Conservation (phyloP, 2,888 invertebrate species). For the Meghimatium bilineatum region DNA sequence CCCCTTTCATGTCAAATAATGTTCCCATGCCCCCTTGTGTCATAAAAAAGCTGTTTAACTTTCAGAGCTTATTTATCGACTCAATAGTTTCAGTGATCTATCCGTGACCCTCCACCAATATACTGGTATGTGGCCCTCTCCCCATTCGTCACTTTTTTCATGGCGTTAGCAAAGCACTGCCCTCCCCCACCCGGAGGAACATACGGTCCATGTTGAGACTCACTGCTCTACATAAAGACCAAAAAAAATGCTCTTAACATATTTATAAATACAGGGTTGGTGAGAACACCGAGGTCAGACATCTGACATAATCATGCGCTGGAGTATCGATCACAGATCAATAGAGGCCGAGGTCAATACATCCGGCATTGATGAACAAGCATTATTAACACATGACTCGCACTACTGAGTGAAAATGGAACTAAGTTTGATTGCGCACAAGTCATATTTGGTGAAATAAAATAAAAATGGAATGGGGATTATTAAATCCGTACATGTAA, state of each 20-base stretch:
- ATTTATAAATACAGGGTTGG: background rate
- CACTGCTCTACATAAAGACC: background rate
- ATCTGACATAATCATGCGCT: background rate
- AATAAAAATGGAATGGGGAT: background rate
- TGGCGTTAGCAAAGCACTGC: too few relatives aligned
- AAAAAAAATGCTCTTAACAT: too few relatives aligned
- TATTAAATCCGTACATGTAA: background rate
- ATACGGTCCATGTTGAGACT: too few relatives aligned
- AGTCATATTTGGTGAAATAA: background rate
- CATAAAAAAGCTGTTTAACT: too few relatives aligned
- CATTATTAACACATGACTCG: conserved; percentile 1
- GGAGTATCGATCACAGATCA: conserved; percentile 1
- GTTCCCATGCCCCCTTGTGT: too few relatives aligned
- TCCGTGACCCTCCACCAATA: too few relatives aligned
- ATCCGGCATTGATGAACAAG: background rate
- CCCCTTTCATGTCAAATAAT: too few relatives aligned
- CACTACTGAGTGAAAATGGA: background rate
- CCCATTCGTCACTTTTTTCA: too few relatives aligned
- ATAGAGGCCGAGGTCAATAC: background rate
- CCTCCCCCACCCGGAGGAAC: too few relatives aligned
- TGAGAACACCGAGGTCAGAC: background rate
- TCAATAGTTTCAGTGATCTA: too few relatives aligned
- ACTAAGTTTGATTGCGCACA: background rate
- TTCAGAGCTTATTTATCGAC: too few relatives aligned
- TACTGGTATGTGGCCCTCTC: too few relatives aligned